phyloP scores from a whole-genome alignment of 2,113 vertebrate species.

The Hypomesus transpacificus region DNA sequence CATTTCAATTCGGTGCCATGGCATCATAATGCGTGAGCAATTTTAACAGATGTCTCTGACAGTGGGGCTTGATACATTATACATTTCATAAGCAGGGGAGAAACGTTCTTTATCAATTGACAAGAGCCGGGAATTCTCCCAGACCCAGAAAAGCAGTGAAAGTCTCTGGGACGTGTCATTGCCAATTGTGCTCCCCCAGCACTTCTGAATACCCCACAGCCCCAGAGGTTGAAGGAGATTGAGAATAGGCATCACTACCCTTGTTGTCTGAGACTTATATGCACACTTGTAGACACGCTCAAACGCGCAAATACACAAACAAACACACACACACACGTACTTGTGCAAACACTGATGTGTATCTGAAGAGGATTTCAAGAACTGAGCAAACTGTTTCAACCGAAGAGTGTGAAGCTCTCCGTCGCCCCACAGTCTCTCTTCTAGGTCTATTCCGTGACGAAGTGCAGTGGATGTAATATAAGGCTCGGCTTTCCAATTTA shows the following conservation, averaged over 20 bases:
- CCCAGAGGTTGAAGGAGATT: constrained; percentile 30
- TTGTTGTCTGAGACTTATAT: no score
- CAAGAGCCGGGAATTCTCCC: constrained; percentile 41
- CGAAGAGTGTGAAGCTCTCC: no score
- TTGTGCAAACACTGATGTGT: neutral
- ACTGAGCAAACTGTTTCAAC: neutral
- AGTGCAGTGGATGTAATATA: constrained; percentile 50
- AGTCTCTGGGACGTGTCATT: constrained; percentile 50
- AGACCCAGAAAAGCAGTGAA: constrained; percentile 47
- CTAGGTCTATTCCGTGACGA: constrained; percentile 29
- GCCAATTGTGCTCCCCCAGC: constrained; percentile 56
- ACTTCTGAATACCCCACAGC: constrained; percentile 47
- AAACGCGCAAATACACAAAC: neutral
- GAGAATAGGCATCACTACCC: constrained; percentile 11
- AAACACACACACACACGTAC: neutral
- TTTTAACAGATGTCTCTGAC: no score
- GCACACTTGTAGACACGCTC: no score
- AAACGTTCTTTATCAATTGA: constrained; percentile 35
- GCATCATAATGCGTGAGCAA: no score
- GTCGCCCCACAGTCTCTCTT: neutral
- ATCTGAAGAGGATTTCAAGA: neutral
- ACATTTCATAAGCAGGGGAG: constrained; percentile 39
- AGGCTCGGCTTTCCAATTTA: constrained; percentile 62
- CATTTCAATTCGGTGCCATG: no score
- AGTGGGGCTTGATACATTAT: constrained; percentile 24